Base-by-base conservation (phyloP, 2,113 vertebrate species). In the Origma solitaria region DNA sequence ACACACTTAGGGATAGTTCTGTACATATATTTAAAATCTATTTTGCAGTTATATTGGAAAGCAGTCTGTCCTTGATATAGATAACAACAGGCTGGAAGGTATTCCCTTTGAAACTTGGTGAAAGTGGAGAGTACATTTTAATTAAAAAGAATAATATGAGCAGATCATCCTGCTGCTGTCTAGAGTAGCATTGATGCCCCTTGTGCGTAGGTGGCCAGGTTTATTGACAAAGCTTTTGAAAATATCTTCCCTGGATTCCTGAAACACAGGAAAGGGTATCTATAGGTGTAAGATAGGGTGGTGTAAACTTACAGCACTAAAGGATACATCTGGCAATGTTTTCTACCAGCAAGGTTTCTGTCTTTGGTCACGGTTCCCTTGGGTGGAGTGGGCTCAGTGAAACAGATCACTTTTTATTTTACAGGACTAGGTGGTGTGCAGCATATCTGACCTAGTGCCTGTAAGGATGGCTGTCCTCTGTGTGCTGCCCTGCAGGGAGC, bases 311-410 rank as follows among this genome's bases (percentile, higher is more conserved):
- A 30, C 2, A 44, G 18, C 7, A 9, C 58, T 40, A 13, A 65
- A 53, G 28, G 12, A 4, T 25, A 12, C 0, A 1, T 11, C 35
- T 73, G 37, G 17, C 8, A 18, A 0, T 49, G 28, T 47, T 33
- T 65, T 80, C 13, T 77, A 2, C 22, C 7, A 18, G 7, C 3
- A 20, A 25, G 28, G 15, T 35, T 56, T 62, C 23, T 76, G 6
- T n/a, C 16, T 53, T 78, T 35, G 28, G 8, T 56, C 37, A 13
- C 0, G 1, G 20, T 49, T 92, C 23, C 60, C 51, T 40, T 58
- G 33, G 18, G 9, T 50, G 22, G 23, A 54, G 23, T 4, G 12
- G 30, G n/a, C 23, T 86, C 38, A 10, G 16, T 90, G n/a, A 23
- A 68, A 35, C 15, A 47, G 49, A 54, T 22, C 3, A 6, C 35